Evolutionary conservation across 2,113 vertebrate genomes (phyloP), one percentile per base, ranked within the genome.

Genomic region (Microcebus tavaratra): DNA sequence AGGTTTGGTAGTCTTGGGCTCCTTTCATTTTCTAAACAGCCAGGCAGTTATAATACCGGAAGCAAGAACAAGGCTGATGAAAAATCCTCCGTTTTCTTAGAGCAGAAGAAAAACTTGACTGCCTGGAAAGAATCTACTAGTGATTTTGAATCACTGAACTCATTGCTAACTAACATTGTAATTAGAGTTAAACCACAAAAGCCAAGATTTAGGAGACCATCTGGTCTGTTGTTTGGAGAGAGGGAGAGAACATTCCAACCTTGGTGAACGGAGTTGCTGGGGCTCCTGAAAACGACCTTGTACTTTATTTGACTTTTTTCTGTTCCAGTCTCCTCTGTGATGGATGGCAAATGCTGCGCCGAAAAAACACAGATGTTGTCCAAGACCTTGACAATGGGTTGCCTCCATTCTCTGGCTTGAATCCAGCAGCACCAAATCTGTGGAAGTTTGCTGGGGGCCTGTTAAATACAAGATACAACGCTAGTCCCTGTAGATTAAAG

Each of bases 311-410:
- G 94, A 95, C 86, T 93, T 93, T 83, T 85, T 95, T 92, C 72
- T 91, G 55, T 94, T 96, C 65, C 23, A 34, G 0, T 86, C 78
- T 96, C 85, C 67, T 93, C 88, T 21, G 73, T 98, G 97, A 97
- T 96, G 82, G 95, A 98, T 97, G 92, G 92, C 81, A 95, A 97
- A 82, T 70, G 72, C 94, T 96, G 84, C 0, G 6, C 72, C 91
- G 94, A 92, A 94, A 97, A 94, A 73, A 70, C 95, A 96, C 95
- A 97, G 97, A 92, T 98, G 96, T 97, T 97, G 95, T 91, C 63
- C 72, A 94, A 94, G 96, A 97, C 92, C 85, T 97, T 96, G 85
- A 75, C 15, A 25, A 90, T 95, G 85, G 75, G 76, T 84, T 90
- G 68, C 82, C 57, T 94, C 73, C 12, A 18, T 83, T 75, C 27